Conservation (phyloP, 2,888 invertebrate genomes). For the Mesorhabditis belari region DNA sequence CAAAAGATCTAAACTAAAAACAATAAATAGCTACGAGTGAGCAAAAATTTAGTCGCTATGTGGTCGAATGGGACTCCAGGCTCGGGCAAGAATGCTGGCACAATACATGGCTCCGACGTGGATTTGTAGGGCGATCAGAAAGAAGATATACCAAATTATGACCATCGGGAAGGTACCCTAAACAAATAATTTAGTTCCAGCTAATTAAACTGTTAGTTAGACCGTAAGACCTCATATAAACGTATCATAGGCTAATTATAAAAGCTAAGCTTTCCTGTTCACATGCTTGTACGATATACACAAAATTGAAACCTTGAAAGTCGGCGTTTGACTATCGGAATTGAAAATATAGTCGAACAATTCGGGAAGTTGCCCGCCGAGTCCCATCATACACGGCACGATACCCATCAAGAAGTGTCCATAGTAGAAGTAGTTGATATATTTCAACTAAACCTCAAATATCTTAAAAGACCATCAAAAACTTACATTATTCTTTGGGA, state of each 20-base stretch:
- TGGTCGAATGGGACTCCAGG: constrained; percentile 35
- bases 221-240: background rate
- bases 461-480: background rate
- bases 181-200: background rate
- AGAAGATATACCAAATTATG: constrained; percentile 51
- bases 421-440: constrained; percentile 43
- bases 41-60: background rate
- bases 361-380: constrained; percentile 47
- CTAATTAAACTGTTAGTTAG: background rate
- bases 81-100: constrained; percentile 34
- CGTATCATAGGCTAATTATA: background rate
- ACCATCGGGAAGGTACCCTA: constrained; percentile 50
- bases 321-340: constrained; percentile 43
- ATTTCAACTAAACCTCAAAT: constrained; percentile 25
- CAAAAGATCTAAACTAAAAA: background rate
- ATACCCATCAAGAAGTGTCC: constrained; percentile 43
- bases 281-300: background rate
- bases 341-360: constrained; percentile 41
- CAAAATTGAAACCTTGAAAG: constrained; percentile 34
- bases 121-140: constrained; percentile 48
- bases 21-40: no score
- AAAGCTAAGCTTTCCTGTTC: background rate
- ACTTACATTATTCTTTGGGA: constrained; percentile 40
- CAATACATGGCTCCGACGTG: constrained; percentile 49
- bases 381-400: constrained; percentile 38